A percentile compares a stretch with the other conserved stretches of the same genome.
Evolutionary conservation across 2,888 invertebrate genomes (phyloP).

Genomic region (Epicampocera succincta): DNA sequence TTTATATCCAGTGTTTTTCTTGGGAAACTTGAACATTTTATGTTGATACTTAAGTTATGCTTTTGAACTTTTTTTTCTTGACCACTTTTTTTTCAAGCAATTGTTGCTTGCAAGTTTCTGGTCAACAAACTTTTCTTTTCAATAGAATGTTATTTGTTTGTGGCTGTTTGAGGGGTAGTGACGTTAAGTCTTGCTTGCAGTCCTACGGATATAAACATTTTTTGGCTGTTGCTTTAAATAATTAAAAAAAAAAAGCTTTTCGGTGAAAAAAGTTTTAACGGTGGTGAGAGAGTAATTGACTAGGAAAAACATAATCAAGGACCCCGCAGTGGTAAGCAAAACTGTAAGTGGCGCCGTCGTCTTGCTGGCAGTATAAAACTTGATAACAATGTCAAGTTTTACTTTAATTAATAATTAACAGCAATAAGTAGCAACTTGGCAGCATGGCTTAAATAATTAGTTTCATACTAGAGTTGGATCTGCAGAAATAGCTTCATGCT

Average conservation of each 20-base stretch:
- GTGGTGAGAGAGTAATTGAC: not conserved
- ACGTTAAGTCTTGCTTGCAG: too few species aligned
- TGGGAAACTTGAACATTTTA: constrained; percentile 61
- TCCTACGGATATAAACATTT: constrained; percentile 23
- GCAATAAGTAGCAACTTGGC: too few species aligned
- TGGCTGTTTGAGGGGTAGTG: constrained; percentile 61
- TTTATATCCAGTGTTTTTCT: constrained; percentile 19
- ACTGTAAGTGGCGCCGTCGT: too few species aligned
- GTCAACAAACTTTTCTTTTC: constrained; percentile 61
- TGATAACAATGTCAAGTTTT: too few species aligned
- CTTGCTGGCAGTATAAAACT: too few species aligned
- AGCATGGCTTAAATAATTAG: too few species aligned
- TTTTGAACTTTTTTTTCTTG: constrained; percentile 44
- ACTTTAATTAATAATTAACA: too few species aligned
- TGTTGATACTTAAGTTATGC: constrained; percentile 65
- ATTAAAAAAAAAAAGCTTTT: constrained; percentile 59
- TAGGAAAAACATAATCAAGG: too few species aligned
- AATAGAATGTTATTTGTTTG: constrained; percentile 66
- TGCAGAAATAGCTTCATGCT: too few species aligned
- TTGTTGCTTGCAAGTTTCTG: constrained; percentile 59
- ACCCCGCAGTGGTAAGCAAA: too few species aligned
- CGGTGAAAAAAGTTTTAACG: constrained; percentile 45
- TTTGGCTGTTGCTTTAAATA: constrained; percentile 26
- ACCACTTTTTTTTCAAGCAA: constrained; percentile 15
- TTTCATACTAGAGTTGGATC: too few species aligned